Conservation (phyloP, 35 echinoderm and acorn worm genomes). For the Nesometra sesokonis region DNA sequence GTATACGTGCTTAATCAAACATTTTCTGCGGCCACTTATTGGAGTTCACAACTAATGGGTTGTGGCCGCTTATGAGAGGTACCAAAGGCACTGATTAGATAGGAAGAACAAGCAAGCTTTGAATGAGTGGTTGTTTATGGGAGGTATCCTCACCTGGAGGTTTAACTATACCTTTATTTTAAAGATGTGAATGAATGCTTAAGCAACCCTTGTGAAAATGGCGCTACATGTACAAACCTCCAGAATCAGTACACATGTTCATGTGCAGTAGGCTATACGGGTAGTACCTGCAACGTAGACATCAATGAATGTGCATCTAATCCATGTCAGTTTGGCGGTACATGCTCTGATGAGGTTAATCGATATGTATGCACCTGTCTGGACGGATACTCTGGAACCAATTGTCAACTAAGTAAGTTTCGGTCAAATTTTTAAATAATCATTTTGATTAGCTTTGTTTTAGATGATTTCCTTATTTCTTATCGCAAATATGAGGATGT, state of each 20-base stretch:
- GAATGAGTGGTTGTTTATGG: no score
- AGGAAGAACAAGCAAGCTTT: no score
- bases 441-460: no score
- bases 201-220: constrained; percentile 21
- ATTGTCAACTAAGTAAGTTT: constrained; percentile 17
- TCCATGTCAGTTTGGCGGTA: constrained; percentile 12
- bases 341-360: constrained; percentile 20
- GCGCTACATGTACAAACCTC: constrained; percentile 3
- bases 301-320: constrained; percentile 21
- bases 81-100: no score
- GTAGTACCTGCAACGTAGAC: constrained; percentile 5
- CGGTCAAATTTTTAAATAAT: not conserved
- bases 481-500: no score
- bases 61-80: no score
- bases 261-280: constrained; percentile 15
- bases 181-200: constrained; percentile 22
- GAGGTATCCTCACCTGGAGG: no score
- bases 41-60: no score
- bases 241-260: constrained; percentile 16
- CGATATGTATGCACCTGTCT: constrained; percentile 16
- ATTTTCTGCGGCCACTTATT: no score
- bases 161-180: no score
- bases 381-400: constrained; percentile 12
- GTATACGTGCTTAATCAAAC: no score
- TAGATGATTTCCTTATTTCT: no score